A percentile compares a stretch with the other conserved stretches of the same genome.
Conservation (phyloP, 1,140 invertebrate species). For the Ylistrum balloti region DNA sequence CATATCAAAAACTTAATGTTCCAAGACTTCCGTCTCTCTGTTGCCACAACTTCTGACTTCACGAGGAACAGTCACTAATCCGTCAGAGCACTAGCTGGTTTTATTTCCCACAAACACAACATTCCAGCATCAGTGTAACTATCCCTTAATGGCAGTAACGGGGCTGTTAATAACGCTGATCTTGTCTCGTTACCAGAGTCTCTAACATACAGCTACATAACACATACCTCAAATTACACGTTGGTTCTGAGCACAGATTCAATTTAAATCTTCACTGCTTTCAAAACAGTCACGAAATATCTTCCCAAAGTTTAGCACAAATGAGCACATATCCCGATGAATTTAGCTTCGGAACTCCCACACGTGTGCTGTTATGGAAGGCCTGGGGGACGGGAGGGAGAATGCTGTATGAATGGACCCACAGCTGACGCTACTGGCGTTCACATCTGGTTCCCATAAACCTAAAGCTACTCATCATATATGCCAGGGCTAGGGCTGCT, state of each 20-base stretch:
- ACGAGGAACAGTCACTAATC: no score
- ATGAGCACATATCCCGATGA: not conserved
- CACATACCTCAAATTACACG: not conserved
- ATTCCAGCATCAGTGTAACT: not conserved
- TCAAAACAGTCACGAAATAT: not conserved
- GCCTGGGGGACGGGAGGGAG: not conserved
- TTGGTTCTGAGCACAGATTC: not conserved
- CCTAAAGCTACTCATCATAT: conserved; percentile 1
- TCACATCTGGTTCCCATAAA: conserved; percentile 38
- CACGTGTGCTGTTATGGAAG: not conserved
- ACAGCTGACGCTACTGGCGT: not conserved
- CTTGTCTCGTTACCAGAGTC: not conserved
- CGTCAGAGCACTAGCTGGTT: not conserved
- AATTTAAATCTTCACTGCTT: not conserved
- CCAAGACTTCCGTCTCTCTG: no score
- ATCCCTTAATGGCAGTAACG: not conserved
- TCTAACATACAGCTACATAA: not conserved
- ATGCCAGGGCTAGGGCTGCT: not conserved
- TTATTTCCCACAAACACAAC: not conserved
- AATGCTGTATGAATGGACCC: not conserved
- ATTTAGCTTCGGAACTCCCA: not conserved
- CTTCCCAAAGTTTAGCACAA: not conserved
- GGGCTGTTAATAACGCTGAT: not conserved
- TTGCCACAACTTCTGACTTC: no score
- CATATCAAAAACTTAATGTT: no score